Conservation (phyloP, 2,888 invertebrate species). For the Tholera decimalis region DNA sequence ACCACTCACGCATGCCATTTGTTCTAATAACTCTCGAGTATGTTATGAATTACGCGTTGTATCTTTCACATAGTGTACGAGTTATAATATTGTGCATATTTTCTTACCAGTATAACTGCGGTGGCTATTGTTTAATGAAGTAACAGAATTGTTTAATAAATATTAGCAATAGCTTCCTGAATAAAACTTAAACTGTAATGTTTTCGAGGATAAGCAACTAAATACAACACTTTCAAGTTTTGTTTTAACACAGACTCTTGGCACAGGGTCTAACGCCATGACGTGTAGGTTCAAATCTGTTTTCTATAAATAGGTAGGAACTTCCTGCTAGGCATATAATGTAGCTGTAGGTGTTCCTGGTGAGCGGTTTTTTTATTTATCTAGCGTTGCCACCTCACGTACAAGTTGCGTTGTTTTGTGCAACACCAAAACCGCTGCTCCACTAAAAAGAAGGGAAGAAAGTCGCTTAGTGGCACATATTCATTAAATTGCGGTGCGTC, state of each 20-base stretch:
- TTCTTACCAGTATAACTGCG: slow-evolving; percentile 16
- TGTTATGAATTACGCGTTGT: slow-evolving; percentile 8
- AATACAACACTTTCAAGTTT: slow-evolving; percentile 38
- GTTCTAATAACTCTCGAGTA: slow-evolving; percentile 16
- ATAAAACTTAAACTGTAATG: slow-evolving; percentile 32
- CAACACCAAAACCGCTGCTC: slow-evolving; percentile 15
- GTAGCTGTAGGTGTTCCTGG: no score
- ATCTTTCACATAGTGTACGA: background rate
- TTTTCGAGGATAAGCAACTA: slow-evolving; percentile 42
- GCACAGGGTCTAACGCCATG: slow-evolving; percentile 7
- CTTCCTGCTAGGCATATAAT: no score
- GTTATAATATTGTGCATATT: slow-evolving; percentile 25
- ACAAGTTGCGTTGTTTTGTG: no score
- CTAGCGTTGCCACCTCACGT: no score
- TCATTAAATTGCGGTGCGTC: slow-evolving; percentile 24
- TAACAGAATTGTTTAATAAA: slow-evolving; percentile 50
- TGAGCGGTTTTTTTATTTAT: no score
- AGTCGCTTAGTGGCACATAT: slow-evolving; percentile 35
- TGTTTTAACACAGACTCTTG: slow-evolving; percentile 28
- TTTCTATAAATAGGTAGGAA: background rate
- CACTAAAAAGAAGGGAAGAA: slow-evolving; percentile 46
- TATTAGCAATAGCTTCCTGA: slow-evolving; percentile 44
- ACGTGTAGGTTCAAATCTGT: background rate
- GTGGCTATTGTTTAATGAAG: slow-evolving; percentile 25
- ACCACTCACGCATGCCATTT: slow-evolving; percentile 26